Evolutionary conservation across 2,888 invertebrate species (phyloP), one percentile per base, ranked within the genome.

Genomic region (Formica aserva): DNA sequence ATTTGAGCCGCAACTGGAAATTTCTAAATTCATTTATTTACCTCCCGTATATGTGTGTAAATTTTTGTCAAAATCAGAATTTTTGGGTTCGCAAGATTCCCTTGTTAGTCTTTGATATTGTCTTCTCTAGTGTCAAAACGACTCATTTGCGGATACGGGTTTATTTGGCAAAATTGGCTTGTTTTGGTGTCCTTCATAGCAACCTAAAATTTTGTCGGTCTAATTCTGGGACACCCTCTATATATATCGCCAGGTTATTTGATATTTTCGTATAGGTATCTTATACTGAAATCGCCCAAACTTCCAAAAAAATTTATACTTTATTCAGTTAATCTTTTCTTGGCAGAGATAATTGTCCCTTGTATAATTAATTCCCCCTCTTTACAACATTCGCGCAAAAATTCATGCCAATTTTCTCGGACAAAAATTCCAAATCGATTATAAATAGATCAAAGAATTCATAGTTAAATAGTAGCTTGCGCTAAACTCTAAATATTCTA

Each of bases 161-260:
- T 32, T 32, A 32, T 22, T 32, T 32, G 6, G 32, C 6, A 32
- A 32, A 32, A 32, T 32, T 32, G 6, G 32, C 6, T 32, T 32
- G 32, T 32, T 32, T 32, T 32, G 32, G 0, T 32, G 32, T 32
- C 6, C 6, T 6, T 32, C 32, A 32, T 32, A 32, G 4, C 32
- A 5, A 32, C 32, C 5, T 32, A 6, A 32, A 32, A 6, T 32
- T 26, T 32, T 32, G 32, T 32, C 32, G 32, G 6, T 32, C 32
- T 32, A 32, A 32, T 32, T 32, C 32, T 32, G 32, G 6, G 32
- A 32, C 32, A 32, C 32, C 6, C 6, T 32, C 32, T 18, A 48
- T 48, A 48, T 18, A 80, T 63, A 75, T 41, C 60, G 62, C 15
- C 52, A 32, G 85, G 60, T 35, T 83, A 66, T 60, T 35, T 72